Base-by-base conservation (phyloP, 2,113 vertebrate species). In the Bettongia penicillata region DNA sequence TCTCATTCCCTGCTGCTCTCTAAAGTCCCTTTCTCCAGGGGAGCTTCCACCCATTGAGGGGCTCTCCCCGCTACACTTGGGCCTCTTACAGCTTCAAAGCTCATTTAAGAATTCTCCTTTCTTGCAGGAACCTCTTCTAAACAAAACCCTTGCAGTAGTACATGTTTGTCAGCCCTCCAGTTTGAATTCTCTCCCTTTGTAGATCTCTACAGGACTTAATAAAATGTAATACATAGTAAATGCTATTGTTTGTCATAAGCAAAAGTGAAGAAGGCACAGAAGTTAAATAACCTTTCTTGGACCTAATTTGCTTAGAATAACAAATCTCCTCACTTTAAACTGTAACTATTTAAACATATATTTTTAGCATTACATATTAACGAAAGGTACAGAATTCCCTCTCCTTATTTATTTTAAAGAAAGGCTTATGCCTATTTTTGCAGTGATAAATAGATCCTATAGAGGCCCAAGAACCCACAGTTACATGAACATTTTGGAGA, bases 361-460 rank as follows among this genome's bases (percentile, higher is more conserved):
- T 22, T 84, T 37, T 84, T 84, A 77, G 16, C 68, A 77, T n/a
- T 37, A 16, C 14, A 37, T 28, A 37, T 77, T 77, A 77, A 77
- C 37, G 22, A 77, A 2, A n/a, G 37, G 2, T 43, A 23, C 37
- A 77, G 31, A 77, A 77, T 77, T 77, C 31, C 16, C 19, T 8
- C 14, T 77, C n/a, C 37, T 84, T 84, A 84, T 43, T 84, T 84
- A 53, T 22, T 96, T 91, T 51, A 47, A 26, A 91, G 92, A 3
- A 68, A 24, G 25, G n/a, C 8, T 57, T 28, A 49, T 91, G 84
- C 93, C 89, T 57, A 92, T 50, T 95, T 84, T 95, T 84, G 96
- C 51, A n/a, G 89, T 16, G 90, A 55, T 93, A 93, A 97, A 77
- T 93, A 89, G 90, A 95, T 95, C 2, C 68, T 93, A 8, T 22